Base-by-base conservation (phyloP, 2,888 invertebrate species). In the Apeira syringaria region DNA sequence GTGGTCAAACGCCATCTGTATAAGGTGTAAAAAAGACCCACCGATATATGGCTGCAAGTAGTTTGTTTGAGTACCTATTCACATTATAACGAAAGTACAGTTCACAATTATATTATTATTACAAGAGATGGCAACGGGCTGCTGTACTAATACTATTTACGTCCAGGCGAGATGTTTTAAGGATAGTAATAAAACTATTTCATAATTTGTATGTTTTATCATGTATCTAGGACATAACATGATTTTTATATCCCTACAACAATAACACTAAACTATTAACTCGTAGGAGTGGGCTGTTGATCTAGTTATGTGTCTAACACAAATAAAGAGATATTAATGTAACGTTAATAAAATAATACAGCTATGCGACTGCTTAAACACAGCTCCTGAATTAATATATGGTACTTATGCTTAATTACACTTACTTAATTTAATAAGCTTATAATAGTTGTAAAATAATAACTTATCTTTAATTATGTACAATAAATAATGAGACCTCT, bases 271-370 rank as follows among this genome's bases (percentile, higher is more conserved):
- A 17, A 17, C 17, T 17, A 6, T 17, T 22, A 3, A 22, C 22
- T 5, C 22, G 5, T n/a, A n/a, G n/a, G n/a, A n/a, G n/a, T n/a
- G n/a, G n/a, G n/a, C n/a, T n/a, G n/a, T n/a, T 39, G 50, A 28
- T 50, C 47, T 57, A 12, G 33, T 42, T 67, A 65, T 69, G 70
- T 70, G 72, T 73, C 58, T 58, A 42, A 72, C 70, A 73, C 73
- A 70, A 68, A 61, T 20, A 27, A 38, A 42, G 56, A 56, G 52
- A 60, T 51, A 34, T 5, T 24, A 7, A 20, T 28, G 35, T 48
- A 47, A 48, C 26, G 46, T 39, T 50, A 38, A 46, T 40, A 47
- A 5, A 17, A 3, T 8, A 24, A 9, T 24, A 24, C 2, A 24
- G 5, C 8, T 24, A 9, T 24, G 3, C 9, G 2, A 9, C 24